Percentiles rank a stretch among this genome's conserved stretches.
phyloP scores from a whole-genome alignment of 2,113 vertebrate species.

The Rallus limicola region DNA sequence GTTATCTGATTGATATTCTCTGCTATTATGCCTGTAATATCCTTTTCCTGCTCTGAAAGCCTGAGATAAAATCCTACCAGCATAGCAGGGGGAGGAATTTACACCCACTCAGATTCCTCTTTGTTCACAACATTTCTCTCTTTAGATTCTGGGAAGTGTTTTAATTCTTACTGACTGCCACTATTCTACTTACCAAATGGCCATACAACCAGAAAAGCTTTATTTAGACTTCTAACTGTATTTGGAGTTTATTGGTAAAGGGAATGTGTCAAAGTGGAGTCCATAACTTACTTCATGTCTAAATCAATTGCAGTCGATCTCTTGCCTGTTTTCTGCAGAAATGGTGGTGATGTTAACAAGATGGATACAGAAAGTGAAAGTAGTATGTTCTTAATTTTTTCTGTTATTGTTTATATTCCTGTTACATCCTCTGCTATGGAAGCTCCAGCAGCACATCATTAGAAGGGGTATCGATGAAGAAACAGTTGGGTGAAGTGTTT shows the following conservation, averaged over 20 bases:
- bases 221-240: not conserved
- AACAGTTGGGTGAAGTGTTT: not conserved
- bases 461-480: not conserved
- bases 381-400: not conserved
- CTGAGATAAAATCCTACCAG: not conserved
- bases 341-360: not conserved
- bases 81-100: not conserved
- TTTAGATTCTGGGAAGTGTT: not conserved
- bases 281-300: not conserved
- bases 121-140: not conserved
- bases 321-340: not conserved
- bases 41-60: conserved; percentile 45
- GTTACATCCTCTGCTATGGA: not conserved
- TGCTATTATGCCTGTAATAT: conserved; percentile 34
- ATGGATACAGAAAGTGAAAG: not conserved
- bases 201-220: not conserved
- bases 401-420: not conserved
- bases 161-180: not conserved
- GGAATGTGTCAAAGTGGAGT: not conserved
- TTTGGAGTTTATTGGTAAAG: not conserved
- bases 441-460: not conserved
- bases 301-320: not conserved
- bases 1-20: conserved; percentile 43
- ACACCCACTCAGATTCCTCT: conserved; percentile 23
- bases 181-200: not conserved